A percentile compares a stretch with the other conserved stretches of the same genome.
Evolutionary conservation across 2,797 vertebrate species (phyloP).

Genomic region (Centropyge bicolor): DNA sequence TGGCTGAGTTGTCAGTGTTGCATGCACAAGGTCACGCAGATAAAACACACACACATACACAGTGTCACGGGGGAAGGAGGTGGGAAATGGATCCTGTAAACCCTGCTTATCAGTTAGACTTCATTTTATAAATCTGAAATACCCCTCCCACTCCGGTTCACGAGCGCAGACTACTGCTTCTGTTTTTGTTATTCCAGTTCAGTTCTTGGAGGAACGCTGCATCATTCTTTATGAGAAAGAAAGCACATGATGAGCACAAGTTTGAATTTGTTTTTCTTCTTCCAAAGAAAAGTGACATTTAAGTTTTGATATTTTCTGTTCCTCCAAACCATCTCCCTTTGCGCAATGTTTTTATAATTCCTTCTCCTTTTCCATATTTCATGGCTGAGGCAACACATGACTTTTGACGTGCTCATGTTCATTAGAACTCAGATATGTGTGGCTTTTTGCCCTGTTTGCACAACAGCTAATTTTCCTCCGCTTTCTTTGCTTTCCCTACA

Average conservation of each 20-base stretch:
- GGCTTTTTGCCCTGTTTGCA: constrained; percentile 28
- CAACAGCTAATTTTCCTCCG: not conserved
- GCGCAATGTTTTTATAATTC: constrained; percentile 48
- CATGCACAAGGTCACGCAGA: constrained; percentile 53
- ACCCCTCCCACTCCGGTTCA: constrained; percentile 1
- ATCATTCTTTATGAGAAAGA: constrained; percentile 3
- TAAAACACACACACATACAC: constrained; percentile 19
- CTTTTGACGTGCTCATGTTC: constrained; percentile 8
- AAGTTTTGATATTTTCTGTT: constrained; percentile 53
- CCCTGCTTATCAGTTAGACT: constrained; percentile 50
- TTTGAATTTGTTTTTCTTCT: constrained; percentile 5
- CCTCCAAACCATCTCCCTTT: constrained; percentile 62
- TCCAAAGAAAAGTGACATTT: constrained; percentile 29
- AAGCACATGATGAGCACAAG: constrained; percentile 22
- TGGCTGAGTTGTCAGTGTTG: constrained; percentile 22
- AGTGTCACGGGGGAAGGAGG: not conserved
- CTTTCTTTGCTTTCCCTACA: not conserved
- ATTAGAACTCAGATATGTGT: constrained; percentile 6
- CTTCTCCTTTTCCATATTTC: constrained; percentile 11
- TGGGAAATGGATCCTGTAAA: constrained; percentile 38
- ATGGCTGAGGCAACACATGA: constrained; percentile 34
- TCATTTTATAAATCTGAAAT: constrained; percentile 41
- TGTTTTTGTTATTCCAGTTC: constrained; percentile 5
- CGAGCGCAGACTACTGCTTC: not conserved
- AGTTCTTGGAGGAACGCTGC: not conserved